Base-by-base conservation (phyloP, 2,888 invertebrate species). In the Brenthis daphne region DNA sequence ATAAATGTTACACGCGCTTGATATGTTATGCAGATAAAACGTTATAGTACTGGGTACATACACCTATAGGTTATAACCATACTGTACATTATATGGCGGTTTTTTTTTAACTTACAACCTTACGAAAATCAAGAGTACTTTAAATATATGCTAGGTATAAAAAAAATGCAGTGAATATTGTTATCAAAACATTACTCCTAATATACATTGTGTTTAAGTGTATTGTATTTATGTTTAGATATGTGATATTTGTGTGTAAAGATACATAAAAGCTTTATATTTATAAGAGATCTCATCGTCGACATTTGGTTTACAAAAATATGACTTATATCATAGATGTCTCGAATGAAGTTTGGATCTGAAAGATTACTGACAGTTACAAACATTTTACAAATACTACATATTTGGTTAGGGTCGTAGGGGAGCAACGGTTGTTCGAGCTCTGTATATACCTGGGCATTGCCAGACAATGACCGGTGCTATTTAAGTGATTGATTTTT, bases 121-220 rank as follows among this genome's bases (percentile, higher is more conserved):
- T 88, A 88, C 75, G 78, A 85, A 85, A 82, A 86, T 84, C 85
- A 79, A 79, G 82, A 82, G 65, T 74, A 73, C 67, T 87, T 87
- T 82, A 84, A 86, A 83, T 87, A 88, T 84, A 89, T 82, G 86
- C 85, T 88, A 89, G 85, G 80, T 84, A 85, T 87, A 88, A 75
- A 86, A 89, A 89, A 90, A 90, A 89, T 85, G 87, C 85, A 83
- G 87, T 87, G 89, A 92, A 92, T 89, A 92, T 89, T 84, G 82
- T 82, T 92, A 92, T 92, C 91, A 92, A 92, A 92, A 92, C 86
- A 86, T 90, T 89, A 89, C 80, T 80, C 81, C 86, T 90, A 89
- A 87, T 86, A 86, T 86, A 83, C 79, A 85, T 84, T 76, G 84
- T 86, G 88, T 84, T 84, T 83, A 82, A 78, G 86, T 85, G 85